Evolutionary conservation across 2,888 invertebrate genomes (phyloP), one percentile per base, ranked within the genome.

Genomic region (Bedellia somnulentella): DNA sequence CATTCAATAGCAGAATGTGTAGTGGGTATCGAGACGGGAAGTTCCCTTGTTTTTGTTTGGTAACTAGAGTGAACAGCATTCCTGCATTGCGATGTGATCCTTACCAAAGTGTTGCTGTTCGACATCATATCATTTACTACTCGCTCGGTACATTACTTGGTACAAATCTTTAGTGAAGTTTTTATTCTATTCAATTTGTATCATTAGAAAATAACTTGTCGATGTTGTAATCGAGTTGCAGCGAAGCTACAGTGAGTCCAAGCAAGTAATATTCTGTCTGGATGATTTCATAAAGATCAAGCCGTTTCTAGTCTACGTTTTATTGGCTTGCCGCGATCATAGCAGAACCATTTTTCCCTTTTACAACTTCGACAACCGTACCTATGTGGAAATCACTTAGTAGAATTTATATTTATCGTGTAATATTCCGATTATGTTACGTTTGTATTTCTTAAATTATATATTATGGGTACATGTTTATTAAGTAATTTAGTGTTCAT

Each of bases 391-490:
- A 66, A 64, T 75, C 70, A 60, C 62, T 70, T 73, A 73, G 71
- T 68, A 70, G 70, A 73, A 73, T 71, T 27, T 71, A 66, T 75
- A n/a, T 68, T 64, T 67, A 71, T 60, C 62, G 60, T 70, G 63
- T 70, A 71, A 66, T 67, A 66, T 66, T 63, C 73, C 59, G 66
- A 68, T 71, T 73, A 64, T 73, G 73, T 75, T 73, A 73, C 59
- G 75, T 30, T 73, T 71, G 63, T 68, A 75, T 73, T 75, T 68
- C 73, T 73, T 73, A 70, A 70, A 75, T 73, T 63, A 67, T 68
- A 71, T 70, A 63, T 63, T 67, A 67, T 66, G 60, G 51, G 66
- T 62, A 70, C 68, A 58, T 73, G 68, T 73, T 73, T 73, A 71
- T 68, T 71, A 66, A 70, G 67, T 73, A 68, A n/a, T 68, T 64